A percentile compares a stretch with the other conserved stretches of the same genome.
These are phyloP conservation scores for Isaurus tuberculatus DNA, from an alignment of 92 coral and sea anemone species.

Conservation along the genomic window DNA sequence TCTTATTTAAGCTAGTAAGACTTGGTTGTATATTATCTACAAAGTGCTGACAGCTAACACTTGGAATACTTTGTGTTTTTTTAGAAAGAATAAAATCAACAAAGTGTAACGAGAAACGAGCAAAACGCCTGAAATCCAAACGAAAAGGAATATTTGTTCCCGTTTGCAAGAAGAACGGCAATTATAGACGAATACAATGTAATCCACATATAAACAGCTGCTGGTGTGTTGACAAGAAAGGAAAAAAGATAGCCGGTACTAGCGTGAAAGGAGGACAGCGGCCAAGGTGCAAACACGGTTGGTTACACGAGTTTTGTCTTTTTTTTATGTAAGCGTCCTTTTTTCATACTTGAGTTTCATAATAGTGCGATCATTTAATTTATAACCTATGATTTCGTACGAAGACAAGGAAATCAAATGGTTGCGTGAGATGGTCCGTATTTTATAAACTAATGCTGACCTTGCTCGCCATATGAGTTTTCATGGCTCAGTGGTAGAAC, in stretches of 20 bases:
- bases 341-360: too few species aligned
- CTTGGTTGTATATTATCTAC: too few species aligned
- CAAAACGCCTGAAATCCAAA: slow-evolving; percentile 55
- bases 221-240: slow-evolving; percentile 90
- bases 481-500: too few species aligned
- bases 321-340: too few species aligned
- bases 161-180: slow-evolving; percentile 79
- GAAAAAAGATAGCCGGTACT: slow-evolving; percentile 75
- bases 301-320: neutral
- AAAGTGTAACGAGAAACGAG: slow-evolving; percentile 69
- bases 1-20: too few species aligned
- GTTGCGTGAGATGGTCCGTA: too few species aligned
- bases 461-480: too few species aligned
- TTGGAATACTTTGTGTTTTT: neutral
- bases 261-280: slow-evolving; percentile 44
- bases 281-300: slow-evolving; percentile 83
- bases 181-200: slow-evolving; percentile 81
- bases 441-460: too few species aligned
- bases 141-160: slow-evolving; percentile 67
- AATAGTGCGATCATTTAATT: too few species aligned
- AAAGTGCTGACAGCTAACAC: neutral
- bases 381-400: too few species aligned
- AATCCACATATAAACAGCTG: slow-evolving; percentile 59
- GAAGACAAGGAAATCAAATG: too few species aligned
- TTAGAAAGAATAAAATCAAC: slow-evolving; percentile 20